These are phyloP conservation scores for Stigmatopora nigra DNA, from an alignment of 2,113 vertebrate species.

Conservation along the genomic window DNA sequence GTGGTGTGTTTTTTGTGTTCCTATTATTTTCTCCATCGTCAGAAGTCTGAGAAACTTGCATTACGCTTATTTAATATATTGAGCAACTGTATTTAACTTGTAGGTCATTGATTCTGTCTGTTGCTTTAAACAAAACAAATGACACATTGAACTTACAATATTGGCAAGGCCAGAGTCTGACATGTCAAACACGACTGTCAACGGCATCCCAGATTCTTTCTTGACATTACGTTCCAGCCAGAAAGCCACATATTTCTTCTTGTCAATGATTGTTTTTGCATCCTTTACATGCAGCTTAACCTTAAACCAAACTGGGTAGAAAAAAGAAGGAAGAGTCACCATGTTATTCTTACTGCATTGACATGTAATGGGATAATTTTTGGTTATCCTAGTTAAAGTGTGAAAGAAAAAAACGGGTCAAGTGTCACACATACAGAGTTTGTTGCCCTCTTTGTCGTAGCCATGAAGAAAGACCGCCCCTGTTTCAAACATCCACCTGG, in stretches of 20 bases:
- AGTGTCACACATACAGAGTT: slow-evolving; percentile 78
- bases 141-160: slow-evolving; percentile 76
- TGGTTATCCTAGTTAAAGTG: neutral
- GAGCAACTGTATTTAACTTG: no score
- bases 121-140: neutral
- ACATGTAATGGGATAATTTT: neutral
- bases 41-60: no score
- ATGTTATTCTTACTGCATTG: neutral
- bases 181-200: slow-evolving; percentile 96
- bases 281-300: slow-evolving; percentile 87
- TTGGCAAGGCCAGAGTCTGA: slow-evolving; percentile 86
- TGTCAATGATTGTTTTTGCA: slow-evolving; percentile 79
- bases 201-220: slow-evolving; percentile 86
- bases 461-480: slow-evolving; percentile 89
- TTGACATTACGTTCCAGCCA: slow-evolving; percentile 92
- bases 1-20: no score
- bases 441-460: slow-evolving; percentile 96
- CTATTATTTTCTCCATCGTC: no score
- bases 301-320: slow-evolving; percentile 84
- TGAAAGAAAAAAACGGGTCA: neutral
- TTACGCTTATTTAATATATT: no score
- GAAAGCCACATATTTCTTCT: slow-evolving; percentile 92
- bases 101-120: no score
- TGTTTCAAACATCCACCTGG: slow-evolving; percentile 83
- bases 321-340: neutral